Evolutionary conservation across 2,797 vertebrate genomes (phyloP).

Genomic region (Epinephelus coioides): DNA sequence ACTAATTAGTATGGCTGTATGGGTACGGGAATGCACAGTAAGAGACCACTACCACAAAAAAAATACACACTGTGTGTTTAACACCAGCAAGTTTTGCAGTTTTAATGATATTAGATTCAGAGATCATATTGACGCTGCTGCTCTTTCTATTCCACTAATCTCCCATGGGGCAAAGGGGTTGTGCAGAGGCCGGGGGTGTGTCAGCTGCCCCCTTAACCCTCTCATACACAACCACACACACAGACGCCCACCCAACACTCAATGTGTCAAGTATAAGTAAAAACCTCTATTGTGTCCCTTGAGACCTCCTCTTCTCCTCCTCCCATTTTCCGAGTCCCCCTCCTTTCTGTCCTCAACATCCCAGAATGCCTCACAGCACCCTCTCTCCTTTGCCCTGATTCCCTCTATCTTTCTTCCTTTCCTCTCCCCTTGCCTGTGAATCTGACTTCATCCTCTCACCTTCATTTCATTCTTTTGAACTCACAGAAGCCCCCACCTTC

Average conservation of each 20-base stretch:
- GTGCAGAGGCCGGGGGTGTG: slow-evolving; percentile 65
- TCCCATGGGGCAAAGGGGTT: slow-evolving; percentile 77
- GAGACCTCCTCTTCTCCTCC: slow-evolving; percentile 49
- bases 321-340: slow-evolving; percentile 18
- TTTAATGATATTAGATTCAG: slow-evolving; percentile 45
- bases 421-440: not conserved
- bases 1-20: no score
- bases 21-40: no score
- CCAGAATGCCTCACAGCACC: slow-evolving; percentile 57
- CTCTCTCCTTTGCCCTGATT: slow-evolving; percentile 46
- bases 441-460: slow-evolving; percentile 11
- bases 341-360: slow-evolving; percentile 44
- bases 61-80: no score
- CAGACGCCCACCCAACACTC: slow-evolving; percentile 44
- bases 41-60: no score
- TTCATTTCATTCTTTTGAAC: not conserved
- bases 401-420: no score
- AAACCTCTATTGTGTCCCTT: slow-evolving; percentile 66
- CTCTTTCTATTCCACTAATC: slow-evolving; percentile 62
- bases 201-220: slow-evolving; percentile 66
- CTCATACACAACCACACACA: slow-evolving; percentile 40
- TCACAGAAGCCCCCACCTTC: not conserved
- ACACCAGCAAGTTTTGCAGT: slow-evolving; percentile 31
- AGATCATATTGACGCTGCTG: slow-evolving; percentile 39
- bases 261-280: slow-evolving; percentile 66